phyloP scores from a whole-genome alignment of 2,797 vertebrate genomes.

The Clarias laeviceps region DNA sequence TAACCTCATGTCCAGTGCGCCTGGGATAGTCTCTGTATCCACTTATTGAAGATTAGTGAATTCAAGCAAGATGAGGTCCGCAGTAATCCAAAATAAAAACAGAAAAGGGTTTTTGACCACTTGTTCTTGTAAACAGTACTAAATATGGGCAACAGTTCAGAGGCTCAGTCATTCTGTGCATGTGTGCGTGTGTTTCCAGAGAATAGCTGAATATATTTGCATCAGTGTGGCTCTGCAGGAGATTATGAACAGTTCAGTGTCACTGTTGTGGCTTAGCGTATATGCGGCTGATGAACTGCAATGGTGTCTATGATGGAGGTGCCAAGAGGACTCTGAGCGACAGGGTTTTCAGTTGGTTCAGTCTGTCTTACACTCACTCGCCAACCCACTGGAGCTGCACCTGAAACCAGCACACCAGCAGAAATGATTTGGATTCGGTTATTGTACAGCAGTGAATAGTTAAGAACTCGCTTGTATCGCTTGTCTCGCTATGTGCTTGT shows the following conservation, averaged over 20 bases:
- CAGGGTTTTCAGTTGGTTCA: slow-evolving; percentile 47
- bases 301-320: slow-evolving; percentile 65
- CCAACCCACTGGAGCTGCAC: slow-evolving; percentile 53
- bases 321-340: slow-evolving; percentile 68
- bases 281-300: slow-evolving; percentile 43
- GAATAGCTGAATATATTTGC: background rate
- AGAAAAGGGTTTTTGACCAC: background rate
- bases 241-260: background rate
- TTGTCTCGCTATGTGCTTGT: too few species aligned
- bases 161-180: background rate
- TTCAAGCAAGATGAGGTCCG: background rate
- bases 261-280: background rate
- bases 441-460: background rate
- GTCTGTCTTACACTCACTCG: slow-evolving; percentile 11
- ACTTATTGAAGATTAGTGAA: background rate
- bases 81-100: background rate
- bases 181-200: too few species aligned
- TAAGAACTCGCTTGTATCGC: background rate
- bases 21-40: background rate
- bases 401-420: slow-evolving; percentile 50
- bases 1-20: background rate
- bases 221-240: background rate
- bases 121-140: background rate
- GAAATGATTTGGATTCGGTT: background rate
- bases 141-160: background rate